Percentiles rank a stretch among this genome's conserved stretches.
phyloP scores from a whole-genome alignment of 2,797 vertebrate genomes.

The Pangasius djambal region DNA sequence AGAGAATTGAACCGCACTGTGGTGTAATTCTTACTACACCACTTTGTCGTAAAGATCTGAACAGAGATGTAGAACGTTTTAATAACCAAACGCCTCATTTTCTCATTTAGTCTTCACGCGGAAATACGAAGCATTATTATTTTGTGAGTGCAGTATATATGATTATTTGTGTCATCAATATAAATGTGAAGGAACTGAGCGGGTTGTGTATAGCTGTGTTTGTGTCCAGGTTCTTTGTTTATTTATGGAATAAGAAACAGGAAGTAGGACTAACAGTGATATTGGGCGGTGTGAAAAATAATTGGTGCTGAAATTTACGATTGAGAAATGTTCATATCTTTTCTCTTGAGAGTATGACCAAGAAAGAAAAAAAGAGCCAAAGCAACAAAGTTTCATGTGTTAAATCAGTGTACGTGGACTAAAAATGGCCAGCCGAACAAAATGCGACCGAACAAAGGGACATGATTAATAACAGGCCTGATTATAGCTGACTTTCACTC shows the following conservation, averaged over 20 bases:
- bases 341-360: no score
- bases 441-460: constrained; percentile 31
- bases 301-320: background rate
- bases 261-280: background rate
- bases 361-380: background rate
- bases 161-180: constrained; percentile 49
- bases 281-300: background rate
- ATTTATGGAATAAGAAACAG: constrained; percentile 31
- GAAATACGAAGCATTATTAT: no score
- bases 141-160: constrained; percentile 3
- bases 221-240: constrained; percentile 24
- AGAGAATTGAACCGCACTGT: background rate
- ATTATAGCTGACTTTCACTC: constrained; percentile 6
- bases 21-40: background rate
- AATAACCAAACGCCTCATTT: background rate
- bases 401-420: background rate
- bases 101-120: background rate
- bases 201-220: constrained; percentile 37
- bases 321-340: background rate
- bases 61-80: background rate
- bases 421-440: background rate
- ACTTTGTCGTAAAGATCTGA: background rate
- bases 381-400: background rate
- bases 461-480: constrained; percentile 18
- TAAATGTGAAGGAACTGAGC: background rate